Conservation (phyloP, 2,888 invertebrate species). For the Diaprepes abbreviatus region DNA sequence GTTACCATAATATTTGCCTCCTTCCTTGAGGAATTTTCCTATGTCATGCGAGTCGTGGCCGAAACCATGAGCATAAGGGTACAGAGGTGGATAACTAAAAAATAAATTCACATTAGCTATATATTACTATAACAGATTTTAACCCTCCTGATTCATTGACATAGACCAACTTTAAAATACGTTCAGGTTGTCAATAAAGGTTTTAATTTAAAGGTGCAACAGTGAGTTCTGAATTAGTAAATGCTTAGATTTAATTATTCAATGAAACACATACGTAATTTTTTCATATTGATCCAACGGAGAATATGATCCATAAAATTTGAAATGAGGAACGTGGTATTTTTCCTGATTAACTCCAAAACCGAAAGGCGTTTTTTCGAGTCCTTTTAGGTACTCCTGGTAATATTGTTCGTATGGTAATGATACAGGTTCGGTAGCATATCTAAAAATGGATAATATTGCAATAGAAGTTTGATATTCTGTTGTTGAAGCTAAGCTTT, state of each 20-base stretch:
- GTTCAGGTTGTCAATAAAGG: too few species aligned
- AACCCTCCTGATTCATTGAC: too few species aligned
- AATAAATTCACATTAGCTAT: too few species aligned
- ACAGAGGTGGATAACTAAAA: slow-evolving; percentile 16
- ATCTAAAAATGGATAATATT: slow-evolving; percentile 17
- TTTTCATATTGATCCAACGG: slow-evolving; percentile 20
- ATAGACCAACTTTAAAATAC: too few species aligned
- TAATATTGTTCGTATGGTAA: slow-evolving; percentile 19
- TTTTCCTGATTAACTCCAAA: slow-evolving; percentile 1
- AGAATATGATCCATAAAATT: slow-evolving; percentile 13
- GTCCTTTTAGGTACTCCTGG: neutral
- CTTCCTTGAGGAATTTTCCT: slow-evolving; percentile 57
- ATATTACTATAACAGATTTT: too few species aligned
- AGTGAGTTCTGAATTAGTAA: too few species aligned
- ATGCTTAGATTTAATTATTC: too few species aligned
- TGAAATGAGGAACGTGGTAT: slow-evolving; percentile 3
- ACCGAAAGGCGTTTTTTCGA: neutral
- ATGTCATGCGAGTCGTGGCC: slow-evolving; percentile 11
- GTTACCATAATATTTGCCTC: slow-evolving; percentile 69
- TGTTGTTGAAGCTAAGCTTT: too few species aligned
- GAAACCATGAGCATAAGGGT: slow-evolving; percentile 41
- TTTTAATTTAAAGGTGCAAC: too few species aligned
- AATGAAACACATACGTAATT: slow-evolving; percentile 22
- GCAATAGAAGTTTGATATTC: too few species aligned
- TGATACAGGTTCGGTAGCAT: slow-evolving; percentile 17